These are phyloP conservation scores for Colaptes auratus DNA, from an alignment of 2,113 vertebrate genomes.

Conservation along the genomic window DNA sequence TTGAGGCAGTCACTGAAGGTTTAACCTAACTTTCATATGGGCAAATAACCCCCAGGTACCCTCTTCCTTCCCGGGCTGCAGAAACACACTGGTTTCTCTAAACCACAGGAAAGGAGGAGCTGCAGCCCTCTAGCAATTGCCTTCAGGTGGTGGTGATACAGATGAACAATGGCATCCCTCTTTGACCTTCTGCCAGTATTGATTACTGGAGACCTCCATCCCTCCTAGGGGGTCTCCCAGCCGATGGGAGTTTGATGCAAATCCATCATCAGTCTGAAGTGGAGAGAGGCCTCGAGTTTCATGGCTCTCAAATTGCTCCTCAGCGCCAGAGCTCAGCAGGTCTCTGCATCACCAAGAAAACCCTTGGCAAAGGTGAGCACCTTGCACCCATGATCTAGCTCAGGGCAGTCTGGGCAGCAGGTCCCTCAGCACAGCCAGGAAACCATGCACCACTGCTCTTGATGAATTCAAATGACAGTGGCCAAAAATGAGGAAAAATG, in stretches of 20 bases:
- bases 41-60: background rate
- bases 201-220: background rate
- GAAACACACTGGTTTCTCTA: background rate
- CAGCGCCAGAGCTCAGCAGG: background rate
- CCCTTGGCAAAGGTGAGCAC: slow-evolving; percentile 33
- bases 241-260: background rate
- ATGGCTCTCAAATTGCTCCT: background rate
- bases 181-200: background rate
- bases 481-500: slow-evolving; percentile 2
- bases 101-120: background rate
- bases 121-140: background rate
- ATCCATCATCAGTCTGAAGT: background rate
- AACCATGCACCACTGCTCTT: background rate
- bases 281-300: background rate
- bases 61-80: background rate
- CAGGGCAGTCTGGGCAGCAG: background rate
- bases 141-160: background rate
- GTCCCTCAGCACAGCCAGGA: background rate
- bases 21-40: background rate
- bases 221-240: slow-evolving; percentile 1
- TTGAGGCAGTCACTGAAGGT: background rate
- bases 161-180: background rate
- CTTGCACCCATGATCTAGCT: background rate
- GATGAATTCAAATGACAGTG: background rate
- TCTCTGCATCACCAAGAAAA: slow-evolving; percentile 31